These are phyloP conservation scores for Jaculus jaculus DNA, from an alignment of 2,113 vertebrate species.

Conservation along the genomic window DNA sequence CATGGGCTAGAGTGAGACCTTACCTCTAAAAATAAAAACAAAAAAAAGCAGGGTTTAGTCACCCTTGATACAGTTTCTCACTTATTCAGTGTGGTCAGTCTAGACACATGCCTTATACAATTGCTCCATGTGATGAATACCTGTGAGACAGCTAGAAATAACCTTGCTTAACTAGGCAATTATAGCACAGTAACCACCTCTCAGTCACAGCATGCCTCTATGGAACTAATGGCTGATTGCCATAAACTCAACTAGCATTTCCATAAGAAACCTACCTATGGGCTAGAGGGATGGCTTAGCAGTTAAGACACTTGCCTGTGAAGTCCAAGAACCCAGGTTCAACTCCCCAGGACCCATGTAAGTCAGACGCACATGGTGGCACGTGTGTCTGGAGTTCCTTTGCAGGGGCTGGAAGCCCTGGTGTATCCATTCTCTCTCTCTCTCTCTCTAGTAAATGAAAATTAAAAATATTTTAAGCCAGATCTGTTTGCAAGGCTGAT, in stretches of 20 bases:
- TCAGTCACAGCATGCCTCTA: background rate
- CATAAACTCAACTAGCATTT: background rate
- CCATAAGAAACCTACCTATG: background rate
- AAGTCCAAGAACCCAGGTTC: too few relatives aligned
- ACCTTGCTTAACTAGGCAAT: background rate
- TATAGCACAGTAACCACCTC: background rate
- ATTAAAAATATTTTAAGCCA: too few relatives aligned
- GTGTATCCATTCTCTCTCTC: too few relatives aligned
- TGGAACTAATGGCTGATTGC: background rate
- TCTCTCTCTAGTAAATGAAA: background rate
- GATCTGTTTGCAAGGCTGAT: too few relatives aligned
- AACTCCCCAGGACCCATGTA: too few relatives aligned
- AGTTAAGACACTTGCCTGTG: too few relatives aligned
- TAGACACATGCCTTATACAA: background rate
- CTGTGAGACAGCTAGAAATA: background rate
- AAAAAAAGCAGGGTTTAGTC: background rate
- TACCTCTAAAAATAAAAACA: too few relatives aligned
- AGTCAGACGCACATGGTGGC: too few relatives aligned
- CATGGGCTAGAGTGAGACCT: too few relatives aligned
- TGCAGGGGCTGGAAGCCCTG: too few relatives aligned
- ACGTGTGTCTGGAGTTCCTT: too few relatives aligned
- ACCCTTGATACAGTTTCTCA: background rate
- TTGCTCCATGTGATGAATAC: background rate
- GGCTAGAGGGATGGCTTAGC: too few relatives aligned
- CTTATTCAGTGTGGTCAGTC: background rate